These are phyloP conservation scores for Eustalomyia histrio DNA, from an alignment of 2,888 invertebrate genomes.

Conservation along the genomic window DNA sequence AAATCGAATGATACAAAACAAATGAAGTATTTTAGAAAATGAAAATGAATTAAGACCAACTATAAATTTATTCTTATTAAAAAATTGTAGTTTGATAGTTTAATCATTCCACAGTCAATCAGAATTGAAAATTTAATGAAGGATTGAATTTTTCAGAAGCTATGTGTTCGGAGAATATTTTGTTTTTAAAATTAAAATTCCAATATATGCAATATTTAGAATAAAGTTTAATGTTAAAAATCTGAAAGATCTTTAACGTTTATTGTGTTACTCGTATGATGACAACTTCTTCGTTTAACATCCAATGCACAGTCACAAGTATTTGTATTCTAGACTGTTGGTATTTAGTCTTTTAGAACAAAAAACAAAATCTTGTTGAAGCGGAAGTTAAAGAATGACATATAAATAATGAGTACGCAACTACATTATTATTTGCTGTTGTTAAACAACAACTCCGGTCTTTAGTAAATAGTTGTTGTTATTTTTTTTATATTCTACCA, in stretches of 20 bases:
- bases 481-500: not conserved
- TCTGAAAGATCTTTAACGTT: not conserved
- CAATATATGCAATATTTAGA: too few species aligned
- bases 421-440: slow-evolving; percentile 20
- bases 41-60: too few species aligned
- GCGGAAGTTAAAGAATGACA: slow-evolving; percentile 34
- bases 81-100: too few species aligned
- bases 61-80: too few species aligned
- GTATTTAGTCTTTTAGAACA: not conserved
- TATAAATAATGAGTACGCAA: slow-evolving; percentile 25
- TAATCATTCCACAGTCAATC: too few species aligned
- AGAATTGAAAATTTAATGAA: too few species aligned
- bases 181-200: too few species aligned
- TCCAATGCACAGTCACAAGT: not conserved
- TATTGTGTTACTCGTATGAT: not conserved
- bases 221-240: too few species aligned
- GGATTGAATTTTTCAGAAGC: too few species aligned
- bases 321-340: not conserved
- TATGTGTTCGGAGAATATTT: too few species aligned
- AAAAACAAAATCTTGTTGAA: slow-evolving; percentile 40
- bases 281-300: not conserved
- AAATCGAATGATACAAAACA: too few species aligned
- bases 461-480: not conserved
- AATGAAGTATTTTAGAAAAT: too few species aligned
- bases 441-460: slow-evolving; percentile 27